Evolutionary conservation across 2,888 invertebrate species (phyloP).

Genomic region (Aradus depressus): DNA sequence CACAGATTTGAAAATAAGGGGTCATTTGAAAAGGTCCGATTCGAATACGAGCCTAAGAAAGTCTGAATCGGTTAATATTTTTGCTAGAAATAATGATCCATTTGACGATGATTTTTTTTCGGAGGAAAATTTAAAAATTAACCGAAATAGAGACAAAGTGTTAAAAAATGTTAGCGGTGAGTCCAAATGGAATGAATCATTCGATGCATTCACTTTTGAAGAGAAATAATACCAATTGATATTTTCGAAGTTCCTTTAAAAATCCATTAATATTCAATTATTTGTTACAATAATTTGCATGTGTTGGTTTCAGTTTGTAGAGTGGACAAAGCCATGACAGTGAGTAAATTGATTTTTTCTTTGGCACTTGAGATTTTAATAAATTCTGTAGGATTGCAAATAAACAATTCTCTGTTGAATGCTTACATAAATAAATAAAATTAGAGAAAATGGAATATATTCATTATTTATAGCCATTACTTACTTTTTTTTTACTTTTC

Average conservation of each 20-base stretch:
- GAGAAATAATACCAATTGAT: conserved; percentile 27
- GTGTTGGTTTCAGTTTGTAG: too few relatives aligned
- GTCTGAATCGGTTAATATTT: conserved; percentile 83
- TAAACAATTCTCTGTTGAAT: too few relatives aligned
- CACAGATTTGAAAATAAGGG: conserved; percentile 1
- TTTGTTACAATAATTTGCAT: conserved; percentile 7
- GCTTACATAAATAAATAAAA: too few relatives aligned
- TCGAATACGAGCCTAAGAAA: conserved; percentile 43
- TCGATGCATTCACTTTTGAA: conserved; percentile 38
- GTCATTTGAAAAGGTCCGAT: conserved; percentile 28
- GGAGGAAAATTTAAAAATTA: conserved; percentile 23
- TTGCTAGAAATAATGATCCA: conserved; percentile 73
- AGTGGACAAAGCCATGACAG: too few relatives aligned
- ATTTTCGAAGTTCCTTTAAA: not conserved
- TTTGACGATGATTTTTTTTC: conserved; percentile 79
- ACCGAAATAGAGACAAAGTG: conserved; percentile 19
- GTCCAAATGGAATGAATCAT: conserved; percentile 41
- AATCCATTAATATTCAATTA: not conserved
- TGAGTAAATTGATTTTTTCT: too few relatives aligned
- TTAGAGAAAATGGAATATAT: too few relatives aligned
- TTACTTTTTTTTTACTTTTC: too few relatives aligned
- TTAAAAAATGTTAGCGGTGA: conserved; percentile 28
- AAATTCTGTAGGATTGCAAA: too few relatives aligned
- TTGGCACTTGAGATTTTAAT: too few relatives aligned
- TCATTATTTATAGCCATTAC: too few relatives aligned